A percentile compares a stretch with the other conserved stretches of the same genome.
phyloP scores from a whole-genome alignment of 2,113 vertebrate genomes.

The Cryptomyrus ogoouensis region DNA sequence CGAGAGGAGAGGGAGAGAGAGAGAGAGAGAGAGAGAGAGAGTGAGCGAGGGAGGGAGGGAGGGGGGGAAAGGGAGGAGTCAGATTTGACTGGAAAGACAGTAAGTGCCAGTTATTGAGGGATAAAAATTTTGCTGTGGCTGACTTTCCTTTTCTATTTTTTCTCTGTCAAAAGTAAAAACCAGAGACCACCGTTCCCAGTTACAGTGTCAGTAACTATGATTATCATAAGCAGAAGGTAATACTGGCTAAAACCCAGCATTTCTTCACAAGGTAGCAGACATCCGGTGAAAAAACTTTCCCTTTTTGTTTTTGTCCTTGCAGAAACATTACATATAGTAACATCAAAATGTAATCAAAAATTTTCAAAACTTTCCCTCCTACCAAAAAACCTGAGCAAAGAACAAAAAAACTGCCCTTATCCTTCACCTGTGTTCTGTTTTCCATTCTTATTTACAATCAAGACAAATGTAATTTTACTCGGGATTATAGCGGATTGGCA shows the following conservation, averaged over 20 bases:
- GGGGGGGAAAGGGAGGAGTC: constrained; percentile 44
- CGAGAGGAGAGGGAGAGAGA: constrained; percentile 22
- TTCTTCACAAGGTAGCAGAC: not conserved
- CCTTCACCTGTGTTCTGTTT: not conserved
- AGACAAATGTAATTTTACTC: not conserved
- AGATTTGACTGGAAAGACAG: constrained; percentile 12
- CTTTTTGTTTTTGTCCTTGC: not conserved
- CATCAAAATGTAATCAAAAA: not conserved
- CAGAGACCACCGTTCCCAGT: not conserved
- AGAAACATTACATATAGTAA: not conserved
- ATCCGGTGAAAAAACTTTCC: not conserved
- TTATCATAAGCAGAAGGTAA: not conserved
- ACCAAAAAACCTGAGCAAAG: not conserved
- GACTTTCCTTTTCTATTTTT: constrained; percentile 12
- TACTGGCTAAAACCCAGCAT: not conserved
- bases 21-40: constrained; percentile 18
- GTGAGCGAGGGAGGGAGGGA: constrained; percentile 13
- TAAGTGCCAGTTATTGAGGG: constrained; percentile 28
- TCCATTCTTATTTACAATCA: not conserved
- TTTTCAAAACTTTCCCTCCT: not conserved
- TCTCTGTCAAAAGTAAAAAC: not conserved
- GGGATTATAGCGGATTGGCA: not conserved
- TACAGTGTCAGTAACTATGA: not conserved
- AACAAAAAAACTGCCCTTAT: not conserved
- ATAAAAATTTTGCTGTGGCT: not conserved